These are phyloP conservation scores for Liparis tanakae DNA, from an alignment of 2,797 vertebrate genomes.

Conservation along the genomic window DNA sequence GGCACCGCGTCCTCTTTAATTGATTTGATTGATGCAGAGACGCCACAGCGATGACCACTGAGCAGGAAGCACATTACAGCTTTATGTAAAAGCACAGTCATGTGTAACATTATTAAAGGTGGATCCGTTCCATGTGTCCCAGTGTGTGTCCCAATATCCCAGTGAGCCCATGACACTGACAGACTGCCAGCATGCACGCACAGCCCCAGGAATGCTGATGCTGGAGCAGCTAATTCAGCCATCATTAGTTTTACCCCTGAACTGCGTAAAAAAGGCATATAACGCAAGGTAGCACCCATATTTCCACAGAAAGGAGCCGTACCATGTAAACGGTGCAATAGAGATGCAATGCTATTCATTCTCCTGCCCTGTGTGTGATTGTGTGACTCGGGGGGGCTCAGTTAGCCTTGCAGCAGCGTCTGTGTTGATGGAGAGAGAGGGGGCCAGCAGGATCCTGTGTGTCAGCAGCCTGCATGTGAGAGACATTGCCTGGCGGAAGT, in stretches of 20 bases:
- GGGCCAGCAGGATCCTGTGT: slow-evolving; percentile 80
- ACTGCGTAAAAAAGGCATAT: slow-evolving; percentile 19
- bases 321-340: slow-evolving; percentile 53
- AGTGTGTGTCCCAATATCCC: slow-evolving; percentile 20
- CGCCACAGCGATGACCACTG: background rate
- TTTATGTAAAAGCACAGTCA: slow-evolving; percentile 4
- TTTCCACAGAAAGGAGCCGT: slow-evolving; percentile 30
- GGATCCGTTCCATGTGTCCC: background rate
- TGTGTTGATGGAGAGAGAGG: slow-evolving; percentile 67
- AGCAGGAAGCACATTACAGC: slow-evolving; percentile 6
- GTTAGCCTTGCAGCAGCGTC: slow-evolving; percentile 63
- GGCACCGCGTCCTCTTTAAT: background rate
- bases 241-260: slow-evolving; percentile 27
- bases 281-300: background rate
- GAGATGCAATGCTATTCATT: slow-evolving; percentile 51
- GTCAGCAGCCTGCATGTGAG: slow-evolving; percentile 77
- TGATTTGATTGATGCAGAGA: slow-evolving; percentile 3
- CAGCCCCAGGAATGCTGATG: background rate
- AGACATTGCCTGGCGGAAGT: slow-evolving; percentile 77
- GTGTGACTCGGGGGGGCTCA: background rate
- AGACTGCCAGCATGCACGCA: slow-evolving; percentile 8
- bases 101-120: background rate
- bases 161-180: slow-evolving; percentile 5
- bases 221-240: slow-evolving; percentile 13
- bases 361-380: slow-evolving; percentile 28